A percentile compares a stretch with the other conserved stretches of the same genome.
Evolutionary conservation across 2,888 invertebrate species (phyloP).

Genomic region (Actias luna): DNA sequence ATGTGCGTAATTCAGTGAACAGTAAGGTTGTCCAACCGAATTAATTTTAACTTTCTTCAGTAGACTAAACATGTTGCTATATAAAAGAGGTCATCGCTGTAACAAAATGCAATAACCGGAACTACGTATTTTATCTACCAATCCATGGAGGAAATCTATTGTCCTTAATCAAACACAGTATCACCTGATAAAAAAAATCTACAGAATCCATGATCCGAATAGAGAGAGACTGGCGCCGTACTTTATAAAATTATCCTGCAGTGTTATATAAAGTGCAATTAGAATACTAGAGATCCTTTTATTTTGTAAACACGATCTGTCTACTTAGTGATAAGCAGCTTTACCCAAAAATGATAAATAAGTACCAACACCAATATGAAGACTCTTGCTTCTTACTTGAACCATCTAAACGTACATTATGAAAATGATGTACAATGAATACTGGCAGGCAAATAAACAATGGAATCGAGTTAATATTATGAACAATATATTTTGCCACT

Average conservation of each 20-base stretch:
- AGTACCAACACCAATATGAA: no score
- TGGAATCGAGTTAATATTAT: background rate
- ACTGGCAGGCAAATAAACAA: background rate
- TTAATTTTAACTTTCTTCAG: background rate
- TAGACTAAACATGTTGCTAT: background rate
- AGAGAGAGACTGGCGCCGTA: no score
- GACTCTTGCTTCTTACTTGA: background rate
- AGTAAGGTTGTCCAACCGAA: no score
- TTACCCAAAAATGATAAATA: no score
- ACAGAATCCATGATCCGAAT: background rate
- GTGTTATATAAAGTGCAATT: no score
- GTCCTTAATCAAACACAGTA: background rate
- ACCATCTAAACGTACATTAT: background rate
- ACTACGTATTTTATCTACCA: background rate
- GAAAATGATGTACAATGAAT: background rate
- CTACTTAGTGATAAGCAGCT: no score
- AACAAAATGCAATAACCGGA: background rate
- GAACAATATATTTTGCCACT: background rate
- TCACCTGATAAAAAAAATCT: background rate
- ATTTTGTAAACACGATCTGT: no score
- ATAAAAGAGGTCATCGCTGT: background rate
- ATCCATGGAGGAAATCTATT: background rate
- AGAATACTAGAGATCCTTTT: no score
- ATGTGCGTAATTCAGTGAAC: no score
- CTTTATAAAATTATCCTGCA: no score